Percentiles rank a stretch among this genome's conserved stretches.
These are phyloP conservation scores for Drosophila anceps DNA, from an alignment of 2,888 invertebrate genomes.

Conservation along the genomic window DNA sequence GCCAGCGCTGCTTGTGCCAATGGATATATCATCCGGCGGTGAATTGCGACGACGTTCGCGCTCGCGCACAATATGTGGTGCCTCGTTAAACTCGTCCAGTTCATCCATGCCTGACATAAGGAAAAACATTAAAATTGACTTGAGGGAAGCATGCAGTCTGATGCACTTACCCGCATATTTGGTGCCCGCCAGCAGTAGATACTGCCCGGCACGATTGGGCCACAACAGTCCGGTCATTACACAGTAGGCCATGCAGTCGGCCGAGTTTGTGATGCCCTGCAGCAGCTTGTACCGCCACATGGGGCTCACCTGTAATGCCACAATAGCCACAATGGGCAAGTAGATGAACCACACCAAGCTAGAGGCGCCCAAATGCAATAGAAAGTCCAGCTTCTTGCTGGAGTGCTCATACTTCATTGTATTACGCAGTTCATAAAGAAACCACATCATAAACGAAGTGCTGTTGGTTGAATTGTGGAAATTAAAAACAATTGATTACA, in stretches of 20 bases:
- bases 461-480: slow-evolving; percentile 83
- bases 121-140: not conserved
- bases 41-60: slow-evolving; percentile 83
- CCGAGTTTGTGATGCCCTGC: slow-evolving; percentile 97
- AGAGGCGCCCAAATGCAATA: slow-evolving; percentile 98
- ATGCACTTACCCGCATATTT: slow-evolving; percentile 87
- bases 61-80: slow-evolving; percentile 91
- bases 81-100: slow-evolving; percentile 95
- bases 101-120: slow-evolving; percentile 89
- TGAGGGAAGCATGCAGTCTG: too few species aligned
- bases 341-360: slow-evolving; percentile 99
- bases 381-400: slow-evolving; percentile 94
- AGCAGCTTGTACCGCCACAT: slow-evolving; percentile 98
- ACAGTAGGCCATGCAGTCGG: slow-evolving; percentile 97
- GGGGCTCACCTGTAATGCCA: slow-evolving; percentile 96
- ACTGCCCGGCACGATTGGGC: slow-evolving; percentile 97
- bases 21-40: slow-evolving; percentile 77
- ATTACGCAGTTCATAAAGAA: slow-evolving; percentile 90
- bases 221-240: slow-evolving; percentile 98
- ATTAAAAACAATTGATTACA: not conserved
- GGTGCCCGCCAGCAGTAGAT: slow-evolving; percentile 92
- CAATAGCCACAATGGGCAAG: slow-evolving; percentile 96
- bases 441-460: slow-evolving; percentile 94
- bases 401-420: slow-evolving; percentile 93
- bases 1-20: slow-evolving; percentile 58